A percentile compares a stretch with the other conserved stretches of the same genome.
Conservation (phyloP, 2,113 vertebrate genomes). For the Gobius niger region DNA sequence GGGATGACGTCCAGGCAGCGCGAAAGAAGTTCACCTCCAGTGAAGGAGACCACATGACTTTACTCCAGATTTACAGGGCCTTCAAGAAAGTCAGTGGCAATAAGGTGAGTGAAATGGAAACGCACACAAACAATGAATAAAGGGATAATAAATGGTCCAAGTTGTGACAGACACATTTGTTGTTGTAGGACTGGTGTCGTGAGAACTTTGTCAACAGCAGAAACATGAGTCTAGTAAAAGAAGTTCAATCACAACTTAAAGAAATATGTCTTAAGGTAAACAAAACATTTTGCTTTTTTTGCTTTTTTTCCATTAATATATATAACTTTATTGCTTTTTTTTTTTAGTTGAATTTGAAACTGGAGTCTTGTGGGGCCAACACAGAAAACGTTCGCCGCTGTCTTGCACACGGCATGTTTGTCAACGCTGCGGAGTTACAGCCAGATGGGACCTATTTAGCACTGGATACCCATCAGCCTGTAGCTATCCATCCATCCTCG, state of each 20-base stretch:
- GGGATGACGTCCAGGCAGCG: constrained; percentile 86
- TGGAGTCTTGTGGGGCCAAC: constrained; percentile 83
- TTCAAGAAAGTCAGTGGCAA: constrained; percentile 86
- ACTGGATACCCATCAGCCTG: constrained; percentile 83
- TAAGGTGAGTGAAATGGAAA: constrained; percentile 75
- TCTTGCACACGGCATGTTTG: constrained; percentile 91
- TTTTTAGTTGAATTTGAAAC: constrained; percentile 83
- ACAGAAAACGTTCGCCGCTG: constrained; percentile 83
- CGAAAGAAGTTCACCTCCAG: constrained; percentile 92
- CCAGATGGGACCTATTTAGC: constrained; percentile 86
- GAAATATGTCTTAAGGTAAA: constrained; percentile 95
- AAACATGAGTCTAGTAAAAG: constrained; percentile 90
- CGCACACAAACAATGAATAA: neutral
- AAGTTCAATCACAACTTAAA: constrained; percentile 88
- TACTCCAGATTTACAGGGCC: constrained; percentile 89
- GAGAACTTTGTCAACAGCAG: constrained; percentile 94
- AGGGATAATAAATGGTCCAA: too few species aligned
- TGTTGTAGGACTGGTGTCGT: constrained; percentile 89
- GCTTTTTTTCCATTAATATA: neutral
- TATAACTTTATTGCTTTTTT: neutral
- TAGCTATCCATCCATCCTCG: constrained; percentile 93
- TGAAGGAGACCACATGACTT: constrained; percentile 91
- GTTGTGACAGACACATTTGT: constrained; percentile 1
- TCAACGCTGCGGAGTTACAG: constrained; percentile 88
- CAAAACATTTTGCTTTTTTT: neutral